These are phyloP conservation scores for Trichomalopsis sarcophagae DNA, from an alignment of 1,140 invertebrate species.

Conservation along the genomic window DNA sequence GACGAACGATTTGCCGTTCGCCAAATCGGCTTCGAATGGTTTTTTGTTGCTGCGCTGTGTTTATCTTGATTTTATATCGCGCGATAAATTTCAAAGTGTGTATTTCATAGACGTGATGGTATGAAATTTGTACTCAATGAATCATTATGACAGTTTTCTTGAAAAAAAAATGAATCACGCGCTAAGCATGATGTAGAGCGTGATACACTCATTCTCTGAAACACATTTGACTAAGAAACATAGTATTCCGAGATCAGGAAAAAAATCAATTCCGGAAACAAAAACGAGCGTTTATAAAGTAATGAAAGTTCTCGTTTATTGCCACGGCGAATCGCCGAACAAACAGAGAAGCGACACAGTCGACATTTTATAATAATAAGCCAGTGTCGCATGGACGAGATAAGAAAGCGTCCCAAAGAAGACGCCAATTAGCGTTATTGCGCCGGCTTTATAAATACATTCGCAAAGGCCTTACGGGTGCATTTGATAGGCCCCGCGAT, in stretches of 20 bases:
- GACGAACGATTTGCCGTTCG: constrained; percentile 1
- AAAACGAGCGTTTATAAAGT: constrained; percentile 46
- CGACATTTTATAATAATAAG: constrained; percentile 24
- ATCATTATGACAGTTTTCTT: too few species aligned
- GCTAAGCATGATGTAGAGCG: too few species aligned
- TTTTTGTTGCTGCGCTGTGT: neutral
- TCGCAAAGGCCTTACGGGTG: constrained; percentile 32
- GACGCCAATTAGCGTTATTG: constrained; percentile 49
- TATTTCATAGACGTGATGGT: too few species aligned
- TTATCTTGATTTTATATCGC: too few species aligned
- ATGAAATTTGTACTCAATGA: too few species aligned
- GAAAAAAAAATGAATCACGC: too few species aligned
- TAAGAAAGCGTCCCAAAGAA: constrained; percentile 32
- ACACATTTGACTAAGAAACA: neutral
- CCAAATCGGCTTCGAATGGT: neutral
- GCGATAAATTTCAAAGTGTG: too few species aligned
- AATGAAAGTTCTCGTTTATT: constrained; percentile 38
- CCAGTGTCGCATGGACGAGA: constrained; percentile 25
- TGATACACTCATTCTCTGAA: neutral
- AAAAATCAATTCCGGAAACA: neutral
- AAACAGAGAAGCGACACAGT: neutral
- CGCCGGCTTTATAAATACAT: constrained; percentile 13
- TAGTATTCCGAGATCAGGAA: neutral
- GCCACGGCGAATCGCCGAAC: neutral
- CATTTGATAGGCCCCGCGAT: constrained; percentile 54